Percentiles rank a stretch among this genome's conserved stretches.
phyloP scores from a whole-genome alignment of 1,140 invertebrate genomes.

The Pentalonia nigronervosa region DNA sequence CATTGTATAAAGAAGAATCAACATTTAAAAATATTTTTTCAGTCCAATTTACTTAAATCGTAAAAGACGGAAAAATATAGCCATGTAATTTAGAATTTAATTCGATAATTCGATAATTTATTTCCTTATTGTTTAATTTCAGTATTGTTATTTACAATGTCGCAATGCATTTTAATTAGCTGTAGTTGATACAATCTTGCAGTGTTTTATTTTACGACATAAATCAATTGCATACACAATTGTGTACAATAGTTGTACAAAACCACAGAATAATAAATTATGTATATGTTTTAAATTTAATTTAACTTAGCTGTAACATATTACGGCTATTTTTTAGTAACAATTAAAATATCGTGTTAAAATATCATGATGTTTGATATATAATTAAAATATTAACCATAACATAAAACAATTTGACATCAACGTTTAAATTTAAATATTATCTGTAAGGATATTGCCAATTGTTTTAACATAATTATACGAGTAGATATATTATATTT shows the following conservation, averaged over 20 bases:
- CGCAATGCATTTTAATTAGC: constrained; percentile 20
- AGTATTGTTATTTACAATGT: constrained; percentile 14
- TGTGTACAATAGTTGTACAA: not conserved
- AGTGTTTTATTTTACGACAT: constrained; percentile 33
- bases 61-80: constrained; percentile 16
- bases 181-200: not conserved
- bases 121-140: not conserved
- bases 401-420: not conserved
- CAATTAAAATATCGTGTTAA: no score
- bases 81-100: not conserved
- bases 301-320: not conserved
- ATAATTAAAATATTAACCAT: not conserved
- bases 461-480: not conserved
- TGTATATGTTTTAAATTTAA: constrained; percentile 1
- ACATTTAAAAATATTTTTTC: constrained; percentile 18
- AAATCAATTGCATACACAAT: constrained; percentile 30
- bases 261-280: not conserved
- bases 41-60: constrained; percentile 12
- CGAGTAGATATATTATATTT: not conserved
- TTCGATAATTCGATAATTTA: not conserved
- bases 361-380: no score
- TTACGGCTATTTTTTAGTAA: not conserved
- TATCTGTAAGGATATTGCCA: not conserved
- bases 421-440: not conserved
- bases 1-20: not conserved